Base-by-base conservation (phyloP, 2,113 vertebrate genomes). In the Sterna hirundo region DNA sequence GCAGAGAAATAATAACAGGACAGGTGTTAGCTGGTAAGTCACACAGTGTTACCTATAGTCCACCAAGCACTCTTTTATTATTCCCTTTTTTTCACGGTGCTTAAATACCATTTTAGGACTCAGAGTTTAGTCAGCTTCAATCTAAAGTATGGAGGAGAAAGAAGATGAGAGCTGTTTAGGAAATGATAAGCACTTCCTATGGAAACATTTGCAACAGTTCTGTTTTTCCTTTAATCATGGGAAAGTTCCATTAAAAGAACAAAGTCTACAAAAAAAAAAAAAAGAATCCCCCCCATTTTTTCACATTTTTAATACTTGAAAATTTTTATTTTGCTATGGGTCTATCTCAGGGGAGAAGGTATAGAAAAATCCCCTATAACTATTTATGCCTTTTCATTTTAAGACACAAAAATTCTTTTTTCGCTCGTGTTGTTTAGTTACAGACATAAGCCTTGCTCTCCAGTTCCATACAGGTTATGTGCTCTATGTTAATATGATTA, bases 111-210 rank as follows among this genome's bases (percentile, higher is more conserved):
- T 82, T 91, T 84, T 57, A 62, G 52, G 34, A 60, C 27, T 80
- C 23, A 36, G 34, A 30, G 13, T 94, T 86, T 91, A 83, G 75
- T 83, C 38, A 75, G 9, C 47, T 94, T 96, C 79, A 55, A 18
- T 83, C 82, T 90, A 20, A 91, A 85, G n/a, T 52, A 55, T 71
- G 71, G 95, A 80, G 34, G 72, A 83, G 46, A 97, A 80, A 93
- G 83, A 95, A 93, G 81, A 94, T 89, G 96, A 91, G 89, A 86
- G 68, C 75, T 80, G 68, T 95, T 93, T 93, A 89, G 86, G 87
- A 96, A 94, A 60, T 75, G 94, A 87, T 96, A 95, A 94, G 51
- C 74, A 71, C 71, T 95, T 97, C 87, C 93, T 94, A 93, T 95
- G 95, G 94, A 97, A 96, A 97, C 49, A 86, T 86, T 82, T 79